Percentiles rank a stretch among this genome's conserved stretches.
phyloP scores from a whole-genome alignment of 2,888 invertebrate genomes.

The Calephelis perditalis region DNA sequence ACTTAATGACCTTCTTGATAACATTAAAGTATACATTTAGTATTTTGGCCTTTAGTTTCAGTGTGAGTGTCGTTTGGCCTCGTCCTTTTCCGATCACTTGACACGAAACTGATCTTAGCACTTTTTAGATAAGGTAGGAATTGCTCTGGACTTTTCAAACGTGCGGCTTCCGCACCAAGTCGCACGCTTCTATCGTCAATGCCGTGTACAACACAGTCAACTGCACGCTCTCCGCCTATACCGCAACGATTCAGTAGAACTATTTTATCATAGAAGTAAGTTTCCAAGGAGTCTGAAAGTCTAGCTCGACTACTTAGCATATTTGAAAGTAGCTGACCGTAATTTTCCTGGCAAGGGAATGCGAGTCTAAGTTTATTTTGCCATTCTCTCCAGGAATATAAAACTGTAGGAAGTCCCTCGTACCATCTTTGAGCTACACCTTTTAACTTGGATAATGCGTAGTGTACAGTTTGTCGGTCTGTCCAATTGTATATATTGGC shows the following conservation, averaged over 20 bases:
- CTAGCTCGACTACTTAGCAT: constrained; percentile 27
- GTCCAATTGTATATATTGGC: constrained; percentile 29
- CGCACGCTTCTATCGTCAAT: constrained; percentile 20
- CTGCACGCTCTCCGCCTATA: constrained; percentile 10
- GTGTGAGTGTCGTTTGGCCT: neutral
- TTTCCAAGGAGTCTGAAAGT: constrained; percentile 26
- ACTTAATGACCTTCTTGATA: neutral
- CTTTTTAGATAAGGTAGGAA: constrained; percentile 19
- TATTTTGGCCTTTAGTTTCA: neutral
- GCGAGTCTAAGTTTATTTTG: constrained; percentile 26
- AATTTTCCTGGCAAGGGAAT: constrained; percentile 28
- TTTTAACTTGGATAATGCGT: constrained; percentile 29
- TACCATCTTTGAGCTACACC: constrained; percentile 30
- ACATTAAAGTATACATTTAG: neutral
- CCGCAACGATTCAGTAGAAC: constrained; percentile 26
- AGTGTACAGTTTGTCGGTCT: constrained; percentile 30
- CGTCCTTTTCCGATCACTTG: neutral
- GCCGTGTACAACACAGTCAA: constrained; percentile 18
- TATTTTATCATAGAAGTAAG: constrained; percentile 29
- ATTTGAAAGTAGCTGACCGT: constrained; percentile 28
- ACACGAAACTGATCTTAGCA: constrained; percentile 1
- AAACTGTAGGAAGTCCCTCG: constrained; percentile 26
- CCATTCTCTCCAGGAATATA: constrained; percentile 30
- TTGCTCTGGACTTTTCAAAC: constrained; percentile 19
- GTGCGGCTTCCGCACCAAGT: constrained; percentile 19